Base-by-base conservation (phyloP, 2,888 invertebrate genomes). In the Calameuta filiformis region DNA sequence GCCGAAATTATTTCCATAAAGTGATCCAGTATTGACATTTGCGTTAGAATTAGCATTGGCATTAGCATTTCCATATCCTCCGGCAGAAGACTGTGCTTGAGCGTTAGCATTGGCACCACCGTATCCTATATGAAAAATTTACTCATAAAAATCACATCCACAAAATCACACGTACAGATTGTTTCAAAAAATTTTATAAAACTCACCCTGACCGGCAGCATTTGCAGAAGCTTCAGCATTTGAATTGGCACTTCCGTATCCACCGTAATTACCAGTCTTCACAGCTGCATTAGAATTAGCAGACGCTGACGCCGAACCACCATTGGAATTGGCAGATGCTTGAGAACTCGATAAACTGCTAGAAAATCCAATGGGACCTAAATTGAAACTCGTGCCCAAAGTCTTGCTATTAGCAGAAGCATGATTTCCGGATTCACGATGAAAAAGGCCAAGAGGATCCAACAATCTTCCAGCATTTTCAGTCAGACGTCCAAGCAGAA, bases 371-470 rank as follows among this genome's bases (percentile, higher is more conserved):
- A 90, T 75, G 11, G 87, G 88, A 1, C 90, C 90, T 9, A 90
- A 69, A 71, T 87, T 85, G 4, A 90, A 80, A 56, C 79, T 84
- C 6, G 83, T 85, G 33, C 83, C 83, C 4, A 87, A n/a, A 4
- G 83, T 79, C 0, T 85, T 69, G 12, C 68, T 30, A 15, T 69
- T 40, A 12, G 80, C 80, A 15, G 40, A 40, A 12, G 79, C 80
- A 35, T 77, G 69, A 6, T 73, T 78, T 1, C 73, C 37, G 1
- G 76, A 78, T n/a, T 84, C 81, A 3, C 79, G 79, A 15, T 79
- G 76, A 71, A 90, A 86, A 0, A 90, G 30, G 12, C 89, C 89
- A 35, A 90, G 80, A 0, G 90, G 90, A 37, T 90, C 89, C 79
- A 89, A 80, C n/a, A 88, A 74, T 40, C 76, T 77, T 40, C 82